Percentiles rank a stretch among this genome's conserved stretches.
These are phyloP conservation scores for Trichomycterus rosablanca DNA, from an alignment of 2,113 vertebrate species.

Conservation along the genomic window DNA sequence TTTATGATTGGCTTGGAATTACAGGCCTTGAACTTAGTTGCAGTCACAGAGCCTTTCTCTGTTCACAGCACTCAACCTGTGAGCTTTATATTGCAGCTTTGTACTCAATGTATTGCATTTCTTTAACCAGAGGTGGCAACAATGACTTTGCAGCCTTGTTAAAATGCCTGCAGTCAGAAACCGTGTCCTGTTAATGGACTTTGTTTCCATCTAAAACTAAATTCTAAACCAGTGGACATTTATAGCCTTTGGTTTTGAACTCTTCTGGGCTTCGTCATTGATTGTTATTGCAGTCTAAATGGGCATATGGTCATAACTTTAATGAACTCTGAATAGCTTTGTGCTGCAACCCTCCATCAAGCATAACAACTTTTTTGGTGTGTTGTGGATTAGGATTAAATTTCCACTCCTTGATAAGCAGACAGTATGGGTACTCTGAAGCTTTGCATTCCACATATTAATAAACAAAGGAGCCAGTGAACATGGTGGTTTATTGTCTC, in stretches of 20 bases:
- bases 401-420: not conserved
- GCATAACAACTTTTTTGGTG: conserved; percentile 1
- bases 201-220: not conserved
- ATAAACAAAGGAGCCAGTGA: conserved; percentile 19
- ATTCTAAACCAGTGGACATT: conserved; percentile 1
- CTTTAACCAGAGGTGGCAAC: not conserved
- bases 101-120: not conserved
- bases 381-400: conserved; percentile 10
- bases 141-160: not conserved
- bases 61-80: conserved; percentile 4
- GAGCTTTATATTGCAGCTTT: not conserved
- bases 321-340: conserved; percentile 4
- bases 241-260: conserved; percentile 2
- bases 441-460: conserved; percentile 33
- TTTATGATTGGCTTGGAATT: conserved; percentile 41
- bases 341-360: not conserved
- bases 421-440: not conserved
- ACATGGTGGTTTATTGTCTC: conserved; percentile 22
- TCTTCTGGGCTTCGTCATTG: conserved; percentile 9
- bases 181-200: no score
- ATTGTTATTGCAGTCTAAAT: conserved; percentile 3
- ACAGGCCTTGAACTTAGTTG: conserved; percentile 19
- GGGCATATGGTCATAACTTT: conserved; percentile 1
- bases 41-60: conserved; percentile 3
- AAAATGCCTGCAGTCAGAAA: not conserved